Evolutionary conservation across 2,888 invertebrate species (phyloP), one percentile per base, ranked within the genome.

Genomic region (Ferdinandea cuprea): DNA sequence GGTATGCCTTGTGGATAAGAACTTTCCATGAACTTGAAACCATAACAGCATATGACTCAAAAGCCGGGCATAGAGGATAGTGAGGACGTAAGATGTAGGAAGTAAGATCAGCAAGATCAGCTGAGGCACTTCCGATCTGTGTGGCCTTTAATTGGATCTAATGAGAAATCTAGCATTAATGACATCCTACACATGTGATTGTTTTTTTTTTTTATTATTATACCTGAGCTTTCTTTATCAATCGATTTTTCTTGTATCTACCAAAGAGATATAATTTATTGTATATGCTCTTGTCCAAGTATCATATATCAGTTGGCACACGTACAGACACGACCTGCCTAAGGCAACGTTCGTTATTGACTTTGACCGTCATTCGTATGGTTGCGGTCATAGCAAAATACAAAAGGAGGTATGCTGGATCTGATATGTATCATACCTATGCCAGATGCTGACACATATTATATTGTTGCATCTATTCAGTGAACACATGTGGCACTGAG

Each of bases 301-400:
- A 9, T 30, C 44, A 32, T 46, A 46, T 19, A 28, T 28, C 15
- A 19, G 8, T 15, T 7, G 15, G 37, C 13, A 42, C 52, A 42
- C 28, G 52, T 7, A 21, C 2, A 48, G 17, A 7, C 13, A 48
- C 25, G 32, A 6, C 15, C 46, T 50, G 59, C 71, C 71, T 42
- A 28, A 32, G 61, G 71, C 59, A 32, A 52, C 7, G 15, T 30
- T 61, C 21, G 59, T 61, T 52, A 72, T 61, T 72, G 61, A 52
- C 61, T 72, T 72, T 72, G 71, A 61, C 61, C 59, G 42, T 21
- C 58, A 21, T 44, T n/a, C n/a, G n/a, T n/a, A 37, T 30, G 21
- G 32, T 37, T 37, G 46, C 25, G 48, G 44, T 58, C 69, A 69
- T 8, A 35, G n/a, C 17, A 25, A 40, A 52, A 28, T 15, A 50